Percentiles rank a stretch among this genome's conserved stretches.
phyloP scores from a whole-genome alignment of 2,113 vertebrate genomes.

The Pseudorasbora parva region DNA sequence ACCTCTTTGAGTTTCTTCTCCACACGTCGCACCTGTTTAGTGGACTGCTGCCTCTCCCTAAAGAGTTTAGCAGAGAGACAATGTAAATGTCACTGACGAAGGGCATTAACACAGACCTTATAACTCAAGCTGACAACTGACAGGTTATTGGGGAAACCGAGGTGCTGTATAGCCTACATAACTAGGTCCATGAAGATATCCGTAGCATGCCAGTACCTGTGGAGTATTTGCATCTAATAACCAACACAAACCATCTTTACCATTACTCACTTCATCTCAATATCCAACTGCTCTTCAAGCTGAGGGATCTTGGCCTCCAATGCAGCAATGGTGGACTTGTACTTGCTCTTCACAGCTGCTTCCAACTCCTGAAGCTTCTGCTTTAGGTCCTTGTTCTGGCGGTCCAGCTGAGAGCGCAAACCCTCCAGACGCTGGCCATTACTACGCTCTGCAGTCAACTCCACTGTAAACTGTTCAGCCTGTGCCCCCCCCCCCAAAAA shows the following conservation, averaged over 20 bases:
- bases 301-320: slow-evolving; percentile 90
- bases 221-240: not conserved
- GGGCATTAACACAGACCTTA: not conserved
- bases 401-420: slow-evolving; percentile 86
- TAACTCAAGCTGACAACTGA: not conserved
- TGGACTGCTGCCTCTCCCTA: slow-evolving; percentile 89
- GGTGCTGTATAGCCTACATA: not conserved
- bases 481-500: no score
- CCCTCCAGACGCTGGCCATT: slow-evolving; percentile 89
- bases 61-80: not conserved
- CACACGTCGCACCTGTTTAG: slow-evolving; percentile 83
- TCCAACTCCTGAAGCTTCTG: slow-evolving; percentile 94
- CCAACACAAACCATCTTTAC: not conserved
- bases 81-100: not conserved
- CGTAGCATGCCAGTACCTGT: no score
- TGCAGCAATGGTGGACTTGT: slow-evolving; percentile 83
- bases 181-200: not conserved
- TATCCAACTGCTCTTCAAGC: slow-evolving; percentile 92
- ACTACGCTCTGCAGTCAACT: slow-evolving; percentile 87
- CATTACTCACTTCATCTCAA: slow-evolving; percentile 84
- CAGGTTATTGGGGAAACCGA: not conserved
- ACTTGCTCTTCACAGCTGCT: slow-evolving; percentile 86
- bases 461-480: slow-evolving; percentile 81
- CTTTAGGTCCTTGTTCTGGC: slow-evolving; percentile 95
- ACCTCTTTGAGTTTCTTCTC: slow-evolving; percentile 96